These are phyloP conservation scores for Apamea crenata DNA, from an alignment of 2,888 invertebrate genomes.

Conservation along the genomic window DNA sequence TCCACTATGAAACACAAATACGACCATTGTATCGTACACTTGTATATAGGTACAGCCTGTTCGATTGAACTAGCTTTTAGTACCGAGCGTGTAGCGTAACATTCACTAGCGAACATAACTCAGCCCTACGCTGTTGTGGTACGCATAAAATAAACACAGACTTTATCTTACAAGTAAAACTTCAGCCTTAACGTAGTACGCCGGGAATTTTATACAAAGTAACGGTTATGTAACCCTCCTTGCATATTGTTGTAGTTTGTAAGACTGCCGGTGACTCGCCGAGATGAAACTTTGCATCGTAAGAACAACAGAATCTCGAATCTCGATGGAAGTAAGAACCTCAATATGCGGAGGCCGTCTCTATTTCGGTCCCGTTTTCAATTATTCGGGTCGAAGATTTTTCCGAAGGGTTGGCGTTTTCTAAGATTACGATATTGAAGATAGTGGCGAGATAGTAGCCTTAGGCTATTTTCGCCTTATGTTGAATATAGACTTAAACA, in stretches of 20 bases:
- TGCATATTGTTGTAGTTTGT: slow-evolving; percentile 31
- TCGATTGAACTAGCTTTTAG: slow-evolving; percentile 9
- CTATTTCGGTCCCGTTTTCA: slow-evolving; percentile 19
- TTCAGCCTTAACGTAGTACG: slow-evolving; percentile 39
- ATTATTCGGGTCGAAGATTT: slow-evolving; percentile 27
- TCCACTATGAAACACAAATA: slow-evolving; percentile 24
- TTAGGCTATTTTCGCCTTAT: slow-evolving; percentile 12
- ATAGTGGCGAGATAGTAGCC: background rate
- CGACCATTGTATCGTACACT: slow-evolving; percentile 17
- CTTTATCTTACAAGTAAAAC: slow-evolving; percentile 43
- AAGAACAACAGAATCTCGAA: slow-evolving; percentile 32
- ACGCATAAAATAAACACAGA: slow-evolving; percentile 37
- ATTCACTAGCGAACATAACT: slow-evolving; percentile 2
- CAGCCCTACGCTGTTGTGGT: background rate
- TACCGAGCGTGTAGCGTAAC: background rate
- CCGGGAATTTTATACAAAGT: slow-evolving; percentile 43
- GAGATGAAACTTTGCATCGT: slow-evolving; percentile 40
- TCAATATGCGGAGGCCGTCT: slow-evolving; percentile 22
- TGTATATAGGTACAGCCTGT: slow-evolving; percentile 13
- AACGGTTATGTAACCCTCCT: slow-evolving; percentile 39
- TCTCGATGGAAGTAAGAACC: slow-evolving; percentile 19
- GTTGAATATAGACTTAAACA: slow-evolving; percentile 18
- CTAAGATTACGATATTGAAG: slow-evolving; percentile 23
- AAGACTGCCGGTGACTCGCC: slow-evolving; percentile 18
- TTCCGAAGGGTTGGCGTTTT: slow-evolving; percentile 20